phyloP scores from a whole-genome alignment of 1,140 invertebrate genomes.

The Asobara japonica region DNA sequence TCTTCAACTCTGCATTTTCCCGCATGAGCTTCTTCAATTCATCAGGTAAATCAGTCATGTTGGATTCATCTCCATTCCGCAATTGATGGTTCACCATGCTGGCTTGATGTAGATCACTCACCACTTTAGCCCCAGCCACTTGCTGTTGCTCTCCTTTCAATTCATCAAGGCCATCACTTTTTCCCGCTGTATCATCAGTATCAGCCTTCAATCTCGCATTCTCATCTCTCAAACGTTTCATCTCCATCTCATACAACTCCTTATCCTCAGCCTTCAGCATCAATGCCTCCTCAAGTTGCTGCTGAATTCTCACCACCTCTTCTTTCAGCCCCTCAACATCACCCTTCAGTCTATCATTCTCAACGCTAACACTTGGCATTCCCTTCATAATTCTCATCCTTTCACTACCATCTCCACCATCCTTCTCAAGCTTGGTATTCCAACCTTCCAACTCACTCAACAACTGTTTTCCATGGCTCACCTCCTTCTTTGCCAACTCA shows the following conservation, averaged over 20 bases:
- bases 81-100: slow-evolving; percentile 16
- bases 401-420: neutral
- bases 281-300: neutral
- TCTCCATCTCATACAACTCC: neutral
- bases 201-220: slow-evolving; percentile 23
- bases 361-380: neutral
- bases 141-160: neutral
- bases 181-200: slow-evolving; percentile 12
- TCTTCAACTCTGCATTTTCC: neutral
- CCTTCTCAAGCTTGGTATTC: slow-evolving; percentile 14
- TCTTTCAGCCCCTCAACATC: slow-evolving; percentile 12
- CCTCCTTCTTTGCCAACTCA: slow-evolving; percentile 25
- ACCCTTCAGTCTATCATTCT: slow-evolving; percentile 18
- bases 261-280: neutral
- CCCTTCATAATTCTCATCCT: slow-evolving; percentile 18
- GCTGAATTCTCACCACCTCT: neutral
- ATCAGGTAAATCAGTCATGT: slow-evolving; percentile 24
- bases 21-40: neutral
- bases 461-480: slow-evolving; percentile 24
- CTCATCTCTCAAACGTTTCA: slow-evolving; percentile 11
- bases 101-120: slow-evolving; percentile 13
- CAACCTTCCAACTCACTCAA: slow-evolving; percentile 21
- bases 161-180: neutral
- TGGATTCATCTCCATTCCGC: neutral
- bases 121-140: slow-evolving; percentile 10